A percentile compares a stretch with the other conserved stretches of the same genome.
These are phyloP conservation scores for Aspidiotus rigidus DNA, from an alignment of 2,888 invertebrate species.

Conservation along the genomic window DNA sequence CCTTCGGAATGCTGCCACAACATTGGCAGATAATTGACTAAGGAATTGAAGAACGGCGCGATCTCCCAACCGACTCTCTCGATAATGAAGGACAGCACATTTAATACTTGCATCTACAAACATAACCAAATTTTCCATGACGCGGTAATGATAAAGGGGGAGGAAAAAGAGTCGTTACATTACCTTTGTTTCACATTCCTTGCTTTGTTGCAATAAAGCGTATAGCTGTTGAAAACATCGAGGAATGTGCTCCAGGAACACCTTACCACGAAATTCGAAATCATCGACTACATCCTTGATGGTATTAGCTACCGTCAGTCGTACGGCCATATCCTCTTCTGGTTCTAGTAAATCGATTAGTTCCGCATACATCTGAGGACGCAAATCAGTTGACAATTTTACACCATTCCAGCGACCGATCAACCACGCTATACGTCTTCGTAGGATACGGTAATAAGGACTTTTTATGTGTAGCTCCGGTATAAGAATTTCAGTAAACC, in stretches of 20 bases:
- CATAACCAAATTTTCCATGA: slow-evolving; percentile 32
- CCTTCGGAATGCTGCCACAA: slow-evolving; percentile 81
- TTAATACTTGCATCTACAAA: slow-evolving; percentile 74
- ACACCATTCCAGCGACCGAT: slow-evolving; percentile 66
- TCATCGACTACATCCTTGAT: slow-evolving; percentile 78
- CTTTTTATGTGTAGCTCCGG: slow-evolving; percentile 73
- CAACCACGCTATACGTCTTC: slow-evolving; percentile 74
- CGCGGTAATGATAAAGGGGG: not conserved
- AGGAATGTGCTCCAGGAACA: slow-evolving; percentile 73
- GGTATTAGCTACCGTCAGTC: slow-evolving; percentile 76
- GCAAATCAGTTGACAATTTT: slow-evolving; percentile 64
- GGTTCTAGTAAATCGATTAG: slow-evolving; percentile 62
- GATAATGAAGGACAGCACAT: slow-evolving; percentile 79
- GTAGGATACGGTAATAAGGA: slow-evolving; percentile 71
- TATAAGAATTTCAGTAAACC: slow-evolving; percentile 74
- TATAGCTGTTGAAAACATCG: slow-evolving; percentile 66
- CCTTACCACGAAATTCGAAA: slow-evolving; percentile 80
- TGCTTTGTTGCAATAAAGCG: slow-evolving; percentile 71
- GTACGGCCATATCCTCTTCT: slow-evolving; percentile 79
- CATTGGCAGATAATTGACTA: slow-evolving; percentile 73
- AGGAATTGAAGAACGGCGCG: slow-evolving; percentile 57
- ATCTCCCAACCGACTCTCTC: slow-evolving; percentile 73
- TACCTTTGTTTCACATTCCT: slow-evolving; percentile 87
- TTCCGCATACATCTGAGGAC: slow-evolving; percentile 72
- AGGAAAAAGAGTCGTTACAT: slow-evolving; percentile 10